Evolutionary conservation across 1,140 invertebrate genomes (phyloP).

Genomic region (Drosophila nebulosa): DNA sequence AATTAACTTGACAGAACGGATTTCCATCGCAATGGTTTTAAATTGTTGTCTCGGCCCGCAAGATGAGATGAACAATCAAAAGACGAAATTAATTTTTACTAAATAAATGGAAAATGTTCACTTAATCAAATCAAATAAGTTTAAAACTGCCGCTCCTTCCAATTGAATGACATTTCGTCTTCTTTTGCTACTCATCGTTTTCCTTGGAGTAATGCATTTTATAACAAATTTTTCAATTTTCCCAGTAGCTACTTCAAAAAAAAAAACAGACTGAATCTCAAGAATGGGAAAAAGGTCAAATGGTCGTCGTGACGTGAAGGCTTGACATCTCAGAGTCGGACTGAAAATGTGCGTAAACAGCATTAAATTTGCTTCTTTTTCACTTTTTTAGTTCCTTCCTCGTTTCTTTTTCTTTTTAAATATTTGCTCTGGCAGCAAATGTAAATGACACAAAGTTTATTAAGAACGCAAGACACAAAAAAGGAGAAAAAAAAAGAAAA

Average conservation of each 20-base stretch:
- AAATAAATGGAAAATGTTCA: not conserved
- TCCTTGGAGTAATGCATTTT: not conserved
- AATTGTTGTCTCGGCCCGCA: not conserved
- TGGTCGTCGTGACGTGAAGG: not conserved
- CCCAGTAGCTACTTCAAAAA: not conserved
- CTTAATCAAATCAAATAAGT: not conserved
- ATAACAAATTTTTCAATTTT: not conserved
- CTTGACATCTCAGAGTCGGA: slow-evolving; percentile 14
- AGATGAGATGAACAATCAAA: not conserved
- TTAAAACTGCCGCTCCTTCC: not conserved
- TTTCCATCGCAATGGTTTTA: not conserved
- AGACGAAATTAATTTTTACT: not conserved
- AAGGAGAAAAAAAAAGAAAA: not conserved
- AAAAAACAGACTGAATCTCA: not conserved
- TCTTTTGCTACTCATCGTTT: not conserved
- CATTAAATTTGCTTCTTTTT: slow-evolving; percentile 50
- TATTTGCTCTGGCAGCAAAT: slow-evolving; percentile 26
- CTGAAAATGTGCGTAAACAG: slow-evolving; percentile 65
- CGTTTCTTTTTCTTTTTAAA: slow-evolving; percentile 3
- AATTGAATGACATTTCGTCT: not conserved
- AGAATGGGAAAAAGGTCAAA: slow-evolving; percentile 7
- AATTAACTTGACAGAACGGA: slow-evolving; percentile 28
- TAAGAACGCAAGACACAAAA: slow-evolving; percentile 5
- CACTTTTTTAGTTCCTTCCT: not conserved
- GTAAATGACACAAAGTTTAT: slow-evolving; percentile 29